Conservation (phyloP, 2,888 invertebrate genomes). For the Harpagoxenus sublaevis region DNA sequence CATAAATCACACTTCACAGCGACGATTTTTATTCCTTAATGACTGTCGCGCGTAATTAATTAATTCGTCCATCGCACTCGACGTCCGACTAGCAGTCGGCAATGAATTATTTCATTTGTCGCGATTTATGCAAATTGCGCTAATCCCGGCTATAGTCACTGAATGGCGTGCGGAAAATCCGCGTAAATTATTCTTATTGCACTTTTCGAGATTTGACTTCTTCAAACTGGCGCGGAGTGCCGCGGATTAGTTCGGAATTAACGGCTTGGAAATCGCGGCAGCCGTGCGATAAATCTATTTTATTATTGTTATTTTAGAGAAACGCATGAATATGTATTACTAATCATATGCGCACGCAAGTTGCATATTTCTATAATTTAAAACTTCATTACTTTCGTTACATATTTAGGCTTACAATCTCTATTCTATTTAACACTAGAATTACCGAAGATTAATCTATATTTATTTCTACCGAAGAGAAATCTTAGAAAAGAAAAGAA, state of each 20-base stretch:
- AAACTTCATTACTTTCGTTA: neutral
- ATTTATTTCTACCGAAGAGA: too few relatives aligned
- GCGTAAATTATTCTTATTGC: slow-evolving; percentile 18
- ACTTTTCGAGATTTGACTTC: slow-evolving; percentile 32
- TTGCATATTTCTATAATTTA: too few relatives aligned
- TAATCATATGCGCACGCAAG: neutral
- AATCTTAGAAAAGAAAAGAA: too few relatives aligned
- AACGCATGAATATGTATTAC: neutral
- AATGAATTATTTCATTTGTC: slow-evolving; percentile 44
- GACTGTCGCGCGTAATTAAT: slow-evolving; percentile 32
- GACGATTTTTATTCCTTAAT: slow-evolving; percentile 17
- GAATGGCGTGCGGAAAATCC: slow-evolving; percentile 18
- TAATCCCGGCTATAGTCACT: neutral
- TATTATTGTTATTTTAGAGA: neutral
- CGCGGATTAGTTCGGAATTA: slow-evolving; percentile 22
- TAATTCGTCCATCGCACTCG: slow-evolving; percentile 17
- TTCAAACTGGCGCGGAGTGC: neutral
- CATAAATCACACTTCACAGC: neutral
- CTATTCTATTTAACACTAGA: neutral
- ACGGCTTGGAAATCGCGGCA: neutral
- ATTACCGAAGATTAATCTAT: too few relatives aligned
- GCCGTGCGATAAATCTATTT: neutral
- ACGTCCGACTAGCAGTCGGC: neutral
- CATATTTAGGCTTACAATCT: neutral
- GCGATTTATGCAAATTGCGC: slow-evolving; percentile 19